These are phyloP conservation scores for Hyla sarda DNA, from an alignment of 2,113 vertebrate genomes.

Conservation along the genomic window DNA sequence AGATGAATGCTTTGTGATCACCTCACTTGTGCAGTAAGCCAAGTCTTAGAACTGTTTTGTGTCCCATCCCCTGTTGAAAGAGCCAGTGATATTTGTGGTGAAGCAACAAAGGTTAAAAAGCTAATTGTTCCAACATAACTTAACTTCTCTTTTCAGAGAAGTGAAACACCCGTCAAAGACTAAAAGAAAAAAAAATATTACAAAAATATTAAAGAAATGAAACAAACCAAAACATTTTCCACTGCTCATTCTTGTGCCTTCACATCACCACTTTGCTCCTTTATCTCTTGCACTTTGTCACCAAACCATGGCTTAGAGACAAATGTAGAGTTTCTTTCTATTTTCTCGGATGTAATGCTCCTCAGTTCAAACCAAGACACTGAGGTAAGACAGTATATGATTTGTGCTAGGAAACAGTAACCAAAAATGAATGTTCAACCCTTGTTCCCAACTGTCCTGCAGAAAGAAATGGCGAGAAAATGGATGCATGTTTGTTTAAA, in stretches of 20 bases:
- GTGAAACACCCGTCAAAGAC: slow-evolving; percentile 77
- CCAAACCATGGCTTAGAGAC: slow-evolving; percentile 63
- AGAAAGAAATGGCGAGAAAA: slow-evolving; percentile 73
- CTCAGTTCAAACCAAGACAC: slow-evolving; percentile 80
- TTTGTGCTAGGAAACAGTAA: slow-evolving; percentile 88
- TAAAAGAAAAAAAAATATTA: slow-evolving; percentile 69
- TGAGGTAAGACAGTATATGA: slow-evolving; percentile 88
- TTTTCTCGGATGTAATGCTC: slow-evolving; percentile 72
- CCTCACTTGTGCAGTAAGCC: slow-evolving; percentile 37
- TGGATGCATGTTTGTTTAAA: slow-evolving; percentile 64
- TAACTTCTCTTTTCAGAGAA: slow-evolving; percentile 64
- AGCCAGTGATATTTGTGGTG: slow-evolving; percentile 15
- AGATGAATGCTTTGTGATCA: slow-evolving; percentile 5
- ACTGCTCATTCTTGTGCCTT: slow-evolving; percentile 52
- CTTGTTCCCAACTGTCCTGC: slow-evolving; percentile 74
- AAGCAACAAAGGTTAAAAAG: slow-evolving; percentile 15
- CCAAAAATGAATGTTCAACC: slow-evolving; percentile 71
- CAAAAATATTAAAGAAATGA: slow-evolving; percentile 73
- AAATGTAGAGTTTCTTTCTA: slow-evolving; percentile 64
- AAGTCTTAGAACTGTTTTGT: not conserved
- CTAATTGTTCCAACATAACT: slow-evolving; percentile 24
- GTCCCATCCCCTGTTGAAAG: slow-evolving; percentile 8
- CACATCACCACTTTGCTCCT: slow-evolving; percentile 62
- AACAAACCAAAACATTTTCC: slow-evolving; percentile 59
- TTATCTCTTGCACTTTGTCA: slow-evolving; percentile 63